A percentile compares a stretch with the other conserved stretches of the same genome.
Evolutionary conservation across 2,113 vertebrate genomes (phyloP).

Genomic region (Phaetusa simplex): DNA sequence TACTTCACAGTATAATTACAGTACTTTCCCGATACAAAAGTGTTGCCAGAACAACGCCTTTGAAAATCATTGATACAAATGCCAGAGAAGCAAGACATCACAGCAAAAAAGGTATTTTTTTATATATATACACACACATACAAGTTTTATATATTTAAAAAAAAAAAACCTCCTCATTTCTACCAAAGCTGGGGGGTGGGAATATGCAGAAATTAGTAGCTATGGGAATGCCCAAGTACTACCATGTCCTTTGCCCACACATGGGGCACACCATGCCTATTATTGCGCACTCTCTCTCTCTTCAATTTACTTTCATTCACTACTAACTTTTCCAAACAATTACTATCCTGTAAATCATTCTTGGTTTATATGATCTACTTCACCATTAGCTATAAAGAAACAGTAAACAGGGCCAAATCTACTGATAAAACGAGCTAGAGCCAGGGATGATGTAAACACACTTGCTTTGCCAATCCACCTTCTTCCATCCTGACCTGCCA

Average conservation of each 20-base stretch:
- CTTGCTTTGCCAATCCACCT: slow-evolving; percentile 13
- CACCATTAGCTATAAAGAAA: neutral
- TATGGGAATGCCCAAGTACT: neutral
- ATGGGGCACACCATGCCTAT: neutral
- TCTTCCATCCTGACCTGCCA: slow-evolving; percentile 1
- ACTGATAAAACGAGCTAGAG: neutral
- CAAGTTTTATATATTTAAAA: neutral
- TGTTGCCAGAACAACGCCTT: neutral
- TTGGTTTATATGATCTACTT: neutral
- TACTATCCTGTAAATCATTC: neutral
- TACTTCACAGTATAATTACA: neutral
- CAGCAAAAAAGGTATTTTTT: neutral
- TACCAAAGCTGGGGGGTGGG: neutral
- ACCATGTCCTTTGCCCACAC: neutral
- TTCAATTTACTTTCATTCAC: neutral
- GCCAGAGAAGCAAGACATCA: neutral
- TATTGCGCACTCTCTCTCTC: neutral
- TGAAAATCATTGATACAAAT: neutral
- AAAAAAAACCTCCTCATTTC: neutral
- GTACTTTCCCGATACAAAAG: neutral
- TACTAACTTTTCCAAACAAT: neutral
- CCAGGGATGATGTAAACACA: slow-evolving; percentile 21
- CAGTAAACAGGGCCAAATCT: slow-evolving; percentile 7
- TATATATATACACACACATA: neutral
- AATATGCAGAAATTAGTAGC: neutral